Percentiles rank a stretch among this genome's conserved stretches.
Evolutionary conservation across 1,140 invertebrate genomes (phyloP).

Genomic region (Theocolax elegans): DNA sequence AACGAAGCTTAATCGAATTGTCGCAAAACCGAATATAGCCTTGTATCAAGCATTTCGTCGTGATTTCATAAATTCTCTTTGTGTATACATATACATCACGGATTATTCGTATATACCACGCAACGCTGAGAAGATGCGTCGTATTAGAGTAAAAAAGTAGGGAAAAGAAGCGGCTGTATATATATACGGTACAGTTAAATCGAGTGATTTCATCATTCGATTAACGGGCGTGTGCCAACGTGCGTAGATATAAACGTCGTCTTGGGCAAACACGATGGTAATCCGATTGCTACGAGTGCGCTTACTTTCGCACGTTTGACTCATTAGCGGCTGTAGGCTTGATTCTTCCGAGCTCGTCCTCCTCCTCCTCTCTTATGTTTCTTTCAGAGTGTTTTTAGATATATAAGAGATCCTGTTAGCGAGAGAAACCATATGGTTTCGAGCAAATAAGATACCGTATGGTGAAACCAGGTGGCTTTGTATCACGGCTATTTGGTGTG

Average conservation of each 20-base stretch:
- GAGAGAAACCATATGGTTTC: not conserved
- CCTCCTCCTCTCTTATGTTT: not conserved
- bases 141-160: too few species aligned
- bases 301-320: constrained; percentile 56
- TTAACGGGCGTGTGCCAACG: not conserved
- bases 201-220: constrained; percentile 21
- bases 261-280: too few species aligned
- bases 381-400: too few species aligned
- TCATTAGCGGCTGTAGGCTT: constrained; percentile 43
- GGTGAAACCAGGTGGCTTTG: not conserved
- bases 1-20: too few species aligned
- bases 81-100: too few species aligned
- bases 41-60: not conserved
- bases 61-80: constrained; percentile 4
- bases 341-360: not conserved
- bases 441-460: not conserved
- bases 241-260: too few species aligned
- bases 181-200: not conserved
- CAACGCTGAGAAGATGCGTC: too few species aligned
- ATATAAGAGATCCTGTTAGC: not conserved
- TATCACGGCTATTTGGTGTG: not conserved
- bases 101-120: too few species aligned
- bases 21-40: too few species aligned
- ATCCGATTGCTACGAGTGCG: constrained; percentile 40
- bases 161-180: not conserved